A percentile compares a stretch with the other conserved stretches of the same genome.
phyloP scores from a whole-genome alignment of 2,888 invertebrate genomes.

The Oligia latruncula region DNA sequence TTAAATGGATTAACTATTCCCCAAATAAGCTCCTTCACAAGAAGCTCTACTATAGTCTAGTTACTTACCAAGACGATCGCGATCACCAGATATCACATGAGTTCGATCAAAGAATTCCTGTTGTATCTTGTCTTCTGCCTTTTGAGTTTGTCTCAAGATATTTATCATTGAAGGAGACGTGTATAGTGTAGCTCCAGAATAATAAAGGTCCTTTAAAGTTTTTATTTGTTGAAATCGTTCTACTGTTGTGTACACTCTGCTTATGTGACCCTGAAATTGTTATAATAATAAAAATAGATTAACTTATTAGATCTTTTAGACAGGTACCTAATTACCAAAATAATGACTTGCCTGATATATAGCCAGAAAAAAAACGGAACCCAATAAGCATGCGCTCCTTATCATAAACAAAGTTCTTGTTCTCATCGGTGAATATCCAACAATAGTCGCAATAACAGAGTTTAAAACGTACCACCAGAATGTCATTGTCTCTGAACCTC shows the following conservation, averaged over 20 bases:
- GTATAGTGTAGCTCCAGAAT: constrained; percentile 62
- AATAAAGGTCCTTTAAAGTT: constrained; percentile 68
- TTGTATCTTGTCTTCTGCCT: constrained; percentile 53
- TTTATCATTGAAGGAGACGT: constrained; percentile 67
- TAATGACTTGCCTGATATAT: constrained; percentile 73
- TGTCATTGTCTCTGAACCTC: constrained; percentile 22
- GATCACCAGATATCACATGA: constrained; percentile 25
- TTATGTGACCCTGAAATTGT: constrained; percentile 74
- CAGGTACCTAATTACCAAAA: neutral
- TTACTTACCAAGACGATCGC: constrained; percentile 58
- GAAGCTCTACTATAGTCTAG: neutral
- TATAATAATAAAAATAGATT: neutral
- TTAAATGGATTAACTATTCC: neutral
- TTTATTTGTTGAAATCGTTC: constrained; percentile 64
- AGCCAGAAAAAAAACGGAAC: constrained; percentile 72
- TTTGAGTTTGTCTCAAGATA: constrained; percentile 60
- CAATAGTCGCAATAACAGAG: constrained; percentile 63
- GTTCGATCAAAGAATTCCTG: constrained; percentile 52
- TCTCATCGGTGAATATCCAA: constrained; percentile 70
- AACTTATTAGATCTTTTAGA: neutral
- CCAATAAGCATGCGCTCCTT: constrained; percentile 70
- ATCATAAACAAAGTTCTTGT: constrained; percentile 64
- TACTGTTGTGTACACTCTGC: constrained; percentile 75
- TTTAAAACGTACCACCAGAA: constrained; percentile 65
- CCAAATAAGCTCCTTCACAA: neutral